A percentile compares a stretch with the other conserved stretches of the same genome.
Conservation (phyloP, 1,140 invertebrate species). For the Conus betulinus region DNA sequence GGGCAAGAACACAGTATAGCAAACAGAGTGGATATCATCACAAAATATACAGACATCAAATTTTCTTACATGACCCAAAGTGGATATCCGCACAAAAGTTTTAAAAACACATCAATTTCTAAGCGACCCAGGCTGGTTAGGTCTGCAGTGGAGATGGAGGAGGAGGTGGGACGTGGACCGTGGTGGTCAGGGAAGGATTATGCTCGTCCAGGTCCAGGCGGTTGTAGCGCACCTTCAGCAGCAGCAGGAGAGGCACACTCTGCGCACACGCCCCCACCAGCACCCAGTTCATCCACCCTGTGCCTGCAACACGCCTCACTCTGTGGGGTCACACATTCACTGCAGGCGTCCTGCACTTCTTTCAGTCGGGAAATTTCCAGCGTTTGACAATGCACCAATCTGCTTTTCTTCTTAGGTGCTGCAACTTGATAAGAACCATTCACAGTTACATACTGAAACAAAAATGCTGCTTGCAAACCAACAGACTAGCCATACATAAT, state of each 20-base stretch:
- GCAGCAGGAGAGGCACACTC: neutral
- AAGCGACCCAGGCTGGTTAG: neutral
- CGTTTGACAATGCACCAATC: neutral
- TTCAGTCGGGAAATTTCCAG: neutral
- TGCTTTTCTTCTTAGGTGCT: neutral
- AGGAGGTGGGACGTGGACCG: neutral
- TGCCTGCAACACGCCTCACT: slow-evolving; percentile 10
- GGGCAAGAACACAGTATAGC: no score
- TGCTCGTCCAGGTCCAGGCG: slow-evolving; percentile 30
- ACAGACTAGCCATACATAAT: no score
- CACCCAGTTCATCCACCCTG: slow-evolving; percentile 29
- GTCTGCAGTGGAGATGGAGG: neutral
- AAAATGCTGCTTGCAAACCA: no score
- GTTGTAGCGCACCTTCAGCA: slow-evolving; percentile 20
- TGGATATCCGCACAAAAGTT: no score
- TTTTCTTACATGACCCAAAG: no score
- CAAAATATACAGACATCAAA: no score
- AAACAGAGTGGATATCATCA: no score
- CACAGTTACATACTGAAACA: no score
- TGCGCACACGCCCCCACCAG: slow-evolving; percentile 18
- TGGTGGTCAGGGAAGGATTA: slow-evolving; percentile 8
- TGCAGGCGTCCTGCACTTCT: neutral
- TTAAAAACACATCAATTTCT: no score
- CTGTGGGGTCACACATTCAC: neutral
- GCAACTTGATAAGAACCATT: no score